These are phyloP conservation scores for Sepioteuthis lessoniana DNA, from an alignment of 2,888 invertebrate genomes.

Conservation along the genomic window DNA sequence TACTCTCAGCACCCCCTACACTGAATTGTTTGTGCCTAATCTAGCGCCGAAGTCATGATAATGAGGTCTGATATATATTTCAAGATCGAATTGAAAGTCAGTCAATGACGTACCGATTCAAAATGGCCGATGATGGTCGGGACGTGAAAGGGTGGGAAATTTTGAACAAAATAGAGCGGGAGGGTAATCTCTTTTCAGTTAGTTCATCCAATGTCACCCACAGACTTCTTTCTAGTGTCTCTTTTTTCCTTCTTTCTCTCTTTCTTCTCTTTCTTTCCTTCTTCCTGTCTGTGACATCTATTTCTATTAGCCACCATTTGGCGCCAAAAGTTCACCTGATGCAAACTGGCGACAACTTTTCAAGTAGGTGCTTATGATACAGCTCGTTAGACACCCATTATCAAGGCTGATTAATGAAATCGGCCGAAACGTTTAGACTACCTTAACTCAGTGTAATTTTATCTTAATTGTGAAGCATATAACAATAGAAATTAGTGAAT, in stretches of 20 bases:
- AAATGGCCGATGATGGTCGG: background rate
- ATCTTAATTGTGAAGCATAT: background rate
- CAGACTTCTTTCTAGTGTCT: background rate
- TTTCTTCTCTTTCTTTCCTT: background rate
- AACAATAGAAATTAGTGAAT: no score
- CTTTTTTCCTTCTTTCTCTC: background rate
- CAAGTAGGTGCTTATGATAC: background rate
- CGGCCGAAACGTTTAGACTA: background rate
- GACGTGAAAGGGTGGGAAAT: no score
- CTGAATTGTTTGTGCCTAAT: background rate
- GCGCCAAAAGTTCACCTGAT: background rate
- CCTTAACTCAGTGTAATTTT: background rate
- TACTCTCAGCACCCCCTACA: background rate
- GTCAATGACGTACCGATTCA: background rate
- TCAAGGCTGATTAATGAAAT: background rate
- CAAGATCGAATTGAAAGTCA: constrained; percentile 17
- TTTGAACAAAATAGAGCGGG: no score
- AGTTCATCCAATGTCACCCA: background rate
- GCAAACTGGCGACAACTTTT: background rate
- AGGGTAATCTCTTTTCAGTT: background rate
- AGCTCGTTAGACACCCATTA: background rate
- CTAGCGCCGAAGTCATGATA: background rate
- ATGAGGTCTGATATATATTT: background rate
- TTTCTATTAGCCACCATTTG: background rate
- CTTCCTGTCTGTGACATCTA: background rate